Conservation (phyloP, 2,888 invertebrate species). For the Agonopterix arenella region DNA sequence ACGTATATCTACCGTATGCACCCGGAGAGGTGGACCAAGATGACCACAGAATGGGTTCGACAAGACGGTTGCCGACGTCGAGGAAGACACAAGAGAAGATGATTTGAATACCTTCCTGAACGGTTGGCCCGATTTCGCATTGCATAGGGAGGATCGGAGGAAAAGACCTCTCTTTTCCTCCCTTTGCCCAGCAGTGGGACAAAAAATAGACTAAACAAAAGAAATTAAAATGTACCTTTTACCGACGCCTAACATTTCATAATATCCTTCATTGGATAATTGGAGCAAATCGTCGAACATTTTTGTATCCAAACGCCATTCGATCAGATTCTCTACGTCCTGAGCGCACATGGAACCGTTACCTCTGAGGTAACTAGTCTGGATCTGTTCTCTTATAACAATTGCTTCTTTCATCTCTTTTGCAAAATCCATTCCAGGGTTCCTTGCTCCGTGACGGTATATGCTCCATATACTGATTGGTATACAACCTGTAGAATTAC, state of each 20-base stretch:
- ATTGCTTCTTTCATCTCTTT: conserved; percentile 42
- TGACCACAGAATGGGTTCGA: too few relatives aligned
- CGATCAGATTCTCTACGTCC: conserved; percentile 53
- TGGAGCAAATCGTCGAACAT: conserved; percentile 38
- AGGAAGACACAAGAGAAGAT: too few relatives aligned
- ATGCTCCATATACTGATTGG: conserved; percentile 57
- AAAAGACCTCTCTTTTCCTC: too few relatives aligned
- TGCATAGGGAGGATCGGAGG: too few relatives aligned
- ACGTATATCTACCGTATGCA: too few relatives aligned
- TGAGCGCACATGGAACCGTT: conserved; percentile 58
- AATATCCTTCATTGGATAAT: conserved; percentile 63
- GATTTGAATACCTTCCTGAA: too few relatives aligned
- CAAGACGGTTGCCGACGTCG: too few relatives aligned
- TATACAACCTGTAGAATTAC: conserved; percentile 39
- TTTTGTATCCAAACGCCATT: conserved; percentile 36
- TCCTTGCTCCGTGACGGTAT: conserved; percentile 46
- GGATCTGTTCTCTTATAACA: conserved; percentile 36
- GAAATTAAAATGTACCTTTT: too few relatives aligned
- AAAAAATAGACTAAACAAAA: too few relatives aligned
- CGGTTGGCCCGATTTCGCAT: too few relatives aligned
- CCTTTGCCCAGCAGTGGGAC: too few relatives aligned
- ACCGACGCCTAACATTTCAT: conserved; percentile 81
- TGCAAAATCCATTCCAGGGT: conserved; percentile 31
- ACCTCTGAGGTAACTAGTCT: conserved; percentile 42
- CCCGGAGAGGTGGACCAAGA: too few relatives aligned